Evolutionary conservation across 1,140 invertebrate genomes (phyloP).

Genomic region (Hycleus cichorii): DNA sequence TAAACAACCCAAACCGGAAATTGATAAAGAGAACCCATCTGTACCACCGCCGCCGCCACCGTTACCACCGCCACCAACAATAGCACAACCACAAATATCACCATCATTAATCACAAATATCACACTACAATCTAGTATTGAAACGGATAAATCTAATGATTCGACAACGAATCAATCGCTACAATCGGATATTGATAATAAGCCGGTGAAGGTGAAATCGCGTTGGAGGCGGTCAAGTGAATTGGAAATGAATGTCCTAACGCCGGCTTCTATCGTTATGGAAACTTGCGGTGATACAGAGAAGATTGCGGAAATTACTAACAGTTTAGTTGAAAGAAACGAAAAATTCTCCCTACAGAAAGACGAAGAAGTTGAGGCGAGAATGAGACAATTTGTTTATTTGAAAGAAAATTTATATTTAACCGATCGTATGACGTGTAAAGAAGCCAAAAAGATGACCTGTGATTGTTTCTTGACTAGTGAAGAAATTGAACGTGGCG

Average conservation of each 20-base stretch:
- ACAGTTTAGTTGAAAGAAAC: background rate
- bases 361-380: slow-evolving; percentile 55
- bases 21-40: slow-evolving; percentile 26
- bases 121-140: background rate
- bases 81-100: slow-evolving; percentile 14
- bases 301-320: slow-evolving; percentile 6
- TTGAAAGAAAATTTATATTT: slow-evolving; percentile 81
- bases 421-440: slow-evolving; percentile 70
- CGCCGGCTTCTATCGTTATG: slow-evolving; percentile 36
- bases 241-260: slow-evolving; percentile 60
- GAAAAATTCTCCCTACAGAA: background rate
- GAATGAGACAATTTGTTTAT: slow-evolving; percentile 69
- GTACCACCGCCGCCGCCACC: slow-evolving; percentile 2
- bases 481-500: slow-evolving; percentile 76
- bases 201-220: slow-evolving; percentile 77
- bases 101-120: slow-evolving; percentile 8
- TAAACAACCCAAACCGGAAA: slow-evolving; percentile 34
- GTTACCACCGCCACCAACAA: slow-evolving; percentile 19
- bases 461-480: slow-evolving; percentile 91
- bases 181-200: slow-evolving; percentile 13
- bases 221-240: slow-evolving; percentile 77
- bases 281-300: slow-evolving; percentile 6
- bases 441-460: slow-evolving; percentile 86
- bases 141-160: slow-evolving; percentile 6
- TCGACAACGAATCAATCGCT: background rate